Percentiles rank a stretch among this genome's conserved stretches.
Evolutionary conservation across 2,888 invertebrate genomes (phyloP).

Genomic region (Eristalis tenax): DNA sequence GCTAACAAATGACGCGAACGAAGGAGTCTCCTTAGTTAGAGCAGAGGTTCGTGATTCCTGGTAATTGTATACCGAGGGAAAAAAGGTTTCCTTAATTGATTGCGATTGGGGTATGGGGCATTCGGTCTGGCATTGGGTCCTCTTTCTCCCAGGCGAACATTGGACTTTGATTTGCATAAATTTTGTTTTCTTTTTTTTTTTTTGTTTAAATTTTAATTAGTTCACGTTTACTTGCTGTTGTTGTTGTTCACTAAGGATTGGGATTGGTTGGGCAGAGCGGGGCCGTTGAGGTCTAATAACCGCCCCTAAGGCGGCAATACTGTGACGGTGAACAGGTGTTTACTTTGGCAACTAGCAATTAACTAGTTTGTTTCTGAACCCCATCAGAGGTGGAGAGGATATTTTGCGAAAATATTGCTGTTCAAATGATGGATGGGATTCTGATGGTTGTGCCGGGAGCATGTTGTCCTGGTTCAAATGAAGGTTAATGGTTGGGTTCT

Average conservation of each 20-base stretch:
- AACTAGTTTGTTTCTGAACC: background rate
- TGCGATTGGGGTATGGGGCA: slow-evolving; percentile 66
- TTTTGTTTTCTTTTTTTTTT: slow-evolving; percentile 73
- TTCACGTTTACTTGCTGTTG: slow-evolving; percentile 59
- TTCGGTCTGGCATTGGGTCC: slow-evolving; percentile 46
- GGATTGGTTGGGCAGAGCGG: background rate
- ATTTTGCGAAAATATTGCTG: background rate
- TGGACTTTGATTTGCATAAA: slow-evolving; percentile 79
- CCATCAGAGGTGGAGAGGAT: background rate
- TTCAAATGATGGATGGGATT: background rate
- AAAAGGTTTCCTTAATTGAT: slow-evolving; percentile 75
- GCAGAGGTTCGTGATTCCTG: slow-evolving; percentile 69
- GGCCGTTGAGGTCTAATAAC: background rate
- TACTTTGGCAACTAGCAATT: background rate
- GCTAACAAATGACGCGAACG: slow-evolving; percentile 57
- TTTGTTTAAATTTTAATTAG: slow-evolving; percentile 77
- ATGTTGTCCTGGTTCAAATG: background rate
- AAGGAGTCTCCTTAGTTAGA: slow-evolving; percentile 43
- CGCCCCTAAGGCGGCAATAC: background rate
- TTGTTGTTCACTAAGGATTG: background rate
- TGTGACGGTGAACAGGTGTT: background rate
- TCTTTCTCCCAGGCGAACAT: slow-evolving; percentile 35
- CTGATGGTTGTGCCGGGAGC: background rate
- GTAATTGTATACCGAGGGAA: slow-evolving; percentile 62
- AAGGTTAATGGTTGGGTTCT: background rate